Evolutionary conservation across 2,888 invertebrate species (phyloP).

Genomic region (Tubulanus polymorphus): DNA sequence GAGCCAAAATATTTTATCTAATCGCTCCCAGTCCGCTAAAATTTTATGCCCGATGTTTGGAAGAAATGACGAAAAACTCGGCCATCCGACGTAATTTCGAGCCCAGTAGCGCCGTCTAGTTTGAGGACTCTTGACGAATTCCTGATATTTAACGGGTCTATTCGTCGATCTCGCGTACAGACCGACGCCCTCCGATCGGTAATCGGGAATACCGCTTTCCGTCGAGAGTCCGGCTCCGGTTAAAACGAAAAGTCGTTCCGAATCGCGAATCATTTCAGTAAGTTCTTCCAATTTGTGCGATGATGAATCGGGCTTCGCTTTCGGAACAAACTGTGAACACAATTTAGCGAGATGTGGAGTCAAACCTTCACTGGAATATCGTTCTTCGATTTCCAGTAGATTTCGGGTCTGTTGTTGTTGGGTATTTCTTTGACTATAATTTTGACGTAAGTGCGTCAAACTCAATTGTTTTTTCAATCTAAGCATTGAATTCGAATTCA

Average conservation of each 20-base stretch:
- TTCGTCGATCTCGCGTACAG: slow-evolving; percentile 80
- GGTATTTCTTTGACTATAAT: too few species aligned
- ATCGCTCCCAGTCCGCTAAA: slow-evolving; percentile 69
- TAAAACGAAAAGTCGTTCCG: slow-evolving; percentile 62
- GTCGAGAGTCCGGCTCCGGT: slow-evolving; percentile 97
- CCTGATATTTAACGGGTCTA: slow-evolving; percentile 80
- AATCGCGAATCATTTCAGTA: too few species aligned
- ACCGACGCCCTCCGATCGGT: slow-evolving; percentile 87
- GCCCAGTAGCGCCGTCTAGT: slow-evolving; percentile 87
- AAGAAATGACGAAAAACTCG: slow-evolving; percentile 65
- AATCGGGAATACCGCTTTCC: slow-evolving; percentile 70
- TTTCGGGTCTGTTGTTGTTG: too few species aligned
- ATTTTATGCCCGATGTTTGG: slow-evolving; percentile 77
- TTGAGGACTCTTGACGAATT: slow-evolving; percentile 63
- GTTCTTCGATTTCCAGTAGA: too few species aligned
- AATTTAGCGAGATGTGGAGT: too few species aligned
- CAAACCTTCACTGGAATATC: too few species aligned
- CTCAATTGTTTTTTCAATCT: too few species aligned
- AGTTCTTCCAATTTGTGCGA: too few species aligned
- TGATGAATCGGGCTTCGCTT: too few species aligned
- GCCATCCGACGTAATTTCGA: slow-evolving; percentile 90
- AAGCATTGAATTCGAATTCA: too few species aligned
- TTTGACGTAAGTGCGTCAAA: too few species aligned
- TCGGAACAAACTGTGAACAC: too few species aligned
- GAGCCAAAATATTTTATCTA: slow-evolving; percentile 63